Conservation (phyloP, 2,113 vertebrate genomes). For the Potamarius usumacintae region DNA sequence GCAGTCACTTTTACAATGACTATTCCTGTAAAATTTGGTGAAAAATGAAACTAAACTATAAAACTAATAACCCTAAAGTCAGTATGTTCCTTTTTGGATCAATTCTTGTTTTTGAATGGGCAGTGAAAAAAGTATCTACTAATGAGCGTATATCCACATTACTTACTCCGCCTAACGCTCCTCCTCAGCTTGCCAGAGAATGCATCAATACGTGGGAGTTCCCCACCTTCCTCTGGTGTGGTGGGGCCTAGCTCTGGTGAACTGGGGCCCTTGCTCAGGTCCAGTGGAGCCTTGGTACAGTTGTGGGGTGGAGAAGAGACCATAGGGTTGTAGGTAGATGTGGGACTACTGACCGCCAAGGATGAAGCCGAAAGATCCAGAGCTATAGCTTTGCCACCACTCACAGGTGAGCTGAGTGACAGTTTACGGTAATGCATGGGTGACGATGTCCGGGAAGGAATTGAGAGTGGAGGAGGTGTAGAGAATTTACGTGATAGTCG, state of each 20-base stretch:
- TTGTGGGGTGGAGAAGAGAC: constrained; percentile 67
- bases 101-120: not conserved
- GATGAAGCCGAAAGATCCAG: constrained; percentile 78
- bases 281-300: constrained; percentile 78
- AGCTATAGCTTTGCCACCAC: constrained; percentile 72
- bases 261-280: constrained; percentile 81
- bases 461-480: constrained; percentile 85
- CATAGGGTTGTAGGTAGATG: constrained; percentile 73
- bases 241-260: constrained; percentile 82
- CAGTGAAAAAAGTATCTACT: not conserved
- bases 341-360: constrained; percentile 80
- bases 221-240: constrained; percentile 75
- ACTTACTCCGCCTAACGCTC: constrained; percentile 85
- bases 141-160: constrained; percentile 5
- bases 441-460: constrained; percentile 86
- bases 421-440: constrained; percentile 88
- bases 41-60: not conserved
- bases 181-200: constrained; percentile 86
- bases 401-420: constrained; percentile 85
- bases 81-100: not conserved
- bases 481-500: constrained; percentile 91
- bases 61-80: not conserved
- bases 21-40: not conserved
- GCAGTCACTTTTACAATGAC: not conserved
- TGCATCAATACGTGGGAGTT: constrained; percentile 81